A percentile compares a stretch with the other conserved stretches of the same genome.
Conservation (phyloP, 2,113 vertebrate species). For the Anguilla rostrata region DNA sequence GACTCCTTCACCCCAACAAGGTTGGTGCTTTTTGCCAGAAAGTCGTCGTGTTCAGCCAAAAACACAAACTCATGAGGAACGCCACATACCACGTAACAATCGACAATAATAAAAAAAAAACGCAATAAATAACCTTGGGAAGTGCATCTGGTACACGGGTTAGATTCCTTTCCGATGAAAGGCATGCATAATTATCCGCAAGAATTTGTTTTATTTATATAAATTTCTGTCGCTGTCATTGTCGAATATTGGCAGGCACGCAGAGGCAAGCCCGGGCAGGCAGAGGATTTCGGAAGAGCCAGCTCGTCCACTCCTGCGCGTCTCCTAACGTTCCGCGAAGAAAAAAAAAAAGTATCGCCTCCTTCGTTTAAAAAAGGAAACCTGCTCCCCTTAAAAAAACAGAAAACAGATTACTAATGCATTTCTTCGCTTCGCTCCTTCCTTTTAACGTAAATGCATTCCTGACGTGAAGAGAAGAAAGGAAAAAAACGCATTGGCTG, state of each 20-base stretch:
- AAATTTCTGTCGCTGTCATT: conserved; percentile 55
- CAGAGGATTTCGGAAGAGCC: conserved; percentile 61
- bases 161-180: conserved; percentile 14
- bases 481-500: conserved; percentile 32
- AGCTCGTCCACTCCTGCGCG: conserved; percentile 50
- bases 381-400: conserved; percentile 35
- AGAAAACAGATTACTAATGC: conserved; percentile 25
- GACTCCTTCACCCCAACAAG: background rate
- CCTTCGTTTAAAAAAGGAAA: conserved; percentile 4
- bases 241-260: conserved; percentile 36
- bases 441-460: conserved; percentile 60
- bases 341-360: conserved; percentile 46
- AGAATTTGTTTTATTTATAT: conserved; percentile 38
- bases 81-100: background rate
- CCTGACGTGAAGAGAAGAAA: conserved; percentile 32
- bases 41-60: background rate
- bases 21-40: background rate
- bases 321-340: conserved; percentile 55
- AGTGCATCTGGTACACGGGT: background rate
- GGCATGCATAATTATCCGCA: conserved; percentile 18
- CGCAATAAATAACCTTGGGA: background rate
- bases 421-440: conserved; percentile 41
- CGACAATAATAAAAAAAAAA: background rate
- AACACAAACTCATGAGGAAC: background rate
- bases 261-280: conserved; percentile 55